These are phyloP conservation scores for Drosophila eohydei DNA, from an alignment of 2,888 invertebrate species.

Conservation along the genomic window DNA sequence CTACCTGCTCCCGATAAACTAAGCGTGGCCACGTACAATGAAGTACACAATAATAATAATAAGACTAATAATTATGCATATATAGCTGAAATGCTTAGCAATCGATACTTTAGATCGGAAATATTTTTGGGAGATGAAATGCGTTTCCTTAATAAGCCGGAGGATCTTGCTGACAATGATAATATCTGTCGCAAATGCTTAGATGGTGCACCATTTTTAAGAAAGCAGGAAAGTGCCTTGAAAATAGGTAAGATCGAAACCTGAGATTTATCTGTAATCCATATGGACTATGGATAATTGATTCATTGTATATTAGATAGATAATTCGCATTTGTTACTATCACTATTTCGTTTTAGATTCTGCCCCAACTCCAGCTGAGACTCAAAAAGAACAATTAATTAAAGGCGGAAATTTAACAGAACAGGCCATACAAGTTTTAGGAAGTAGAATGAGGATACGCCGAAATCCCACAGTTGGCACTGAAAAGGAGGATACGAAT, in stretches of 20 bases:
- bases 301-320: too few relatives aligned
- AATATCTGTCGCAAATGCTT: constrained; percentile 80
- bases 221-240: constrained; percentile 32
- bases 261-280: not conserved
- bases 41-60: constrained; percentile 88
- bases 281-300: too few relatives aligned
- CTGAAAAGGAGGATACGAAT: constrained; percentile 58
- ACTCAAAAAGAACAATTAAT: constrained; percentile 77
- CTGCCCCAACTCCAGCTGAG: constrained; percentile 45
- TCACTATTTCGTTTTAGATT: constrained; percentile 20
- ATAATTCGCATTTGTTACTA: too few relatives aligned
- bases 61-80: constrained; percentile 89
- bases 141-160: constrained; percentile 75
- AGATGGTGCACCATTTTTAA: constrained; percentile 67
- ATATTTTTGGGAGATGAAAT: constrained; percentile 90
- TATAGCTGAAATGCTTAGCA: constrained; percentile 93
- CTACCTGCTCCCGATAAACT: constrained; percentile 89
- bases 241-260: constrained; percentile 18
- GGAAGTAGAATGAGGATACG: constrained; percentile 70
- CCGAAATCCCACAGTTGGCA: constrained; percentile 76
- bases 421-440: constrained; percentile 80
- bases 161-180: constrained; percentile 71
- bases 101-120: constrained; percentile 88
- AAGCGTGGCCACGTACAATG: constrained; percentile 89
- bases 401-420: constrained; percentile 77